These are phyloP conservation scores for Elysia crispata DNA, from an alignment of 2,888 invertebrate genomes.

Conservation along the genomic window DNA sequence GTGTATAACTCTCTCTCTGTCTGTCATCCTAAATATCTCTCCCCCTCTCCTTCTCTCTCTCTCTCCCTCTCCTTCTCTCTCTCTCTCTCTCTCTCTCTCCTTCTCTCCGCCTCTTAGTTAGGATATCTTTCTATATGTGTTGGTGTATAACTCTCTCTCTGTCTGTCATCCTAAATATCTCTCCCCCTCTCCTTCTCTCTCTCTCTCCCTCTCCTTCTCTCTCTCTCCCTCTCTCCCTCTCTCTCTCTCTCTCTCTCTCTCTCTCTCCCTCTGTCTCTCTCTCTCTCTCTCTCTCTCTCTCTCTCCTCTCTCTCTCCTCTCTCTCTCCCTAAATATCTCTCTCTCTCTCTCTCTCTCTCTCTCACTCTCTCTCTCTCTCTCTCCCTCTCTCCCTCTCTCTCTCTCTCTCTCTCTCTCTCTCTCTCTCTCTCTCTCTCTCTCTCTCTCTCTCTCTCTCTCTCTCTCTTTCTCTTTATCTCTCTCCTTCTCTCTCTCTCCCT, in stretches of 20 bases:
- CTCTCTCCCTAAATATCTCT: no score
- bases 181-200: constrained; percentile 11
- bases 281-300: no score
- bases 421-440: constrained; percentile 14
- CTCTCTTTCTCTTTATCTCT: constrained; percentile 31
- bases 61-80: neutral
- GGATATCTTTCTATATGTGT: constrained; percentile 16
- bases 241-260: neutral
- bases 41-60: neutral
- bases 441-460: constrained; percentile 26
- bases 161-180: neutral
- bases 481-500: neutral
- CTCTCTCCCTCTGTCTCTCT: no score
- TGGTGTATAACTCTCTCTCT: neutral
- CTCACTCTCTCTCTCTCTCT: no score
- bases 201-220: neutral
- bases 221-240: neutral
- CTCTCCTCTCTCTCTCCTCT: no score
- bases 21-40: constrained; percentile 13
- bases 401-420: constrained; percentile 16
- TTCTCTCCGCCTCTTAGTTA: neutral
- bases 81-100: constrained; percentile 10
- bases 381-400: neutral
- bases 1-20: constrained; percentile 27
- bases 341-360: no score